A percentile compares a stretch with the other conserved stretches of the same genome.
These are phyloP conservation scores for Sesia apiformis DNA, from an alignment of 2,888 invertebrate genomes.

Conservation along the genomic window DNA sequence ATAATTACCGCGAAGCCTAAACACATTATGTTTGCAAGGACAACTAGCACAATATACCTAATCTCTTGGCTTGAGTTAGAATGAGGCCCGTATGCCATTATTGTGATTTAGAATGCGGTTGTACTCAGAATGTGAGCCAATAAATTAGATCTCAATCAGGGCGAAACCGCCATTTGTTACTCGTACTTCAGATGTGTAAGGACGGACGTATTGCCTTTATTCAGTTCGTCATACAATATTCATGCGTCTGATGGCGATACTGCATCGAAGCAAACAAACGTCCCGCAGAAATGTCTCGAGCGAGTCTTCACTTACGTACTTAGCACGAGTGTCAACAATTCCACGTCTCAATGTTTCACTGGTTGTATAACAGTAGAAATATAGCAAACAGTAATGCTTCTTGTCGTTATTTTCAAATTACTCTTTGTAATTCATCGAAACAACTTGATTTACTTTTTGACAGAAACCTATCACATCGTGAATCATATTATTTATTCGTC, in stretches of 20 bases:
- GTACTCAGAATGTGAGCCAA: conserved; percentile 58
- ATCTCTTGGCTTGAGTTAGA: conserved; percentile 41
- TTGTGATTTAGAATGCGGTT: conserved; percentile 59
- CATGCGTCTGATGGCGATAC: conserved; percentile 9
- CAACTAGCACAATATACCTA: conserved; percentile 20
- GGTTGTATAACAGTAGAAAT: neutral
- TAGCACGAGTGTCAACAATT: conserved; percentile 3
- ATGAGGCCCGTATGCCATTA: conserved; percentile 50
- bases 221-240: conserved; percentile 8
- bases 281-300: neutral
- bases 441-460: too few relatives aligned
- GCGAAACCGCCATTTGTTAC: conserved; percentile 58
- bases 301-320: neutral
- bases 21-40: neutral
- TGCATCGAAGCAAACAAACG: conserved; percentile 1
- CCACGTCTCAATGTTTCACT: neutral
- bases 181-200: conserved; percentile 18
- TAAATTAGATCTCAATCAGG: conserved; percentile 71
- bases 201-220: conserved; percentile 8
- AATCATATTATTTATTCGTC: too few relatives aligned
- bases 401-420: too few relatives aligned
- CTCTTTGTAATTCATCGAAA: too few relatives aligned
- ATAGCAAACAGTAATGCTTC: too few relatives aligned
- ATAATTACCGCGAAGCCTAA: neutral
- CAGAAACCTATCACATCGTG: too few relatives aligned